A percentile compares a stretch with the other conserved stretches of the same genome.
Evolutionary conservation across 1,140 invertebrate genomes (phyloP).

Genomic region (Scylla paramamosain): DNA sequence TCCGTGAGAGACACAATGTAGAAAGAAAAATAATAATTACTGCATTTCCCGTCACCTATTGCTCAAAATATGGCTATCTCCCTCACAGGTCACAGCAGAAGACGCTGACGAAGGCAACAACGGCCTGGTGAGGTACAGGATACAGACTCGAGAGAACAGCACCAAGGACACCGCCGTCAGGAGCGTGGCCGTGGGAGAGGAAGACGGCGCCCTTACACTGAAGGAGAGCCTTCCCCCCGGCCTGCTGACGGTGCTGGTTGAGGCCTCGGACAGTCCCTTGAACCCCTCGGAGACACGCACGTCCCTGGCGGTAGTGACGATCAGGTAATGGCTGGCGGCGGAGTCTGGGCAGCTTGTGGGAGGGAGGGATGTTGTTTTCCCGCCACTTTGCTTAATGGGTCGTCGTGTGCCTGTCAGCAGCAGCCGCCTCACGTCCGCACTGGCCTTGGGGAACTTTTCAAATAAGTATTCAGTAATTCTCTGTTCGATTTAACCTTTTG

Average conservation of each 20-base stretch:
- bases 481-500: neutral
- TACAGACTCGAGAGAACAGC: conserved; percentile 79
- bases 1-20: too few relatives aligned
- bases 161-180: conserved; percentile 43
- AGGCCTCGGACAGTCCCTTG: conserved; percentile 88
- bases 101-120: conserved; percentile 94
- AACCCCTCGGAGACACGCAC: conserved; percentile 88
- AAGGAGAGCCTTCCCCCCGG: conserved; percentile 81
- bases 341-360: neutral
- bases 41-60: too few relatives aligned
- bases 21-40: too few relatives aligned
- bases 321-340: conserved; percentile 58
- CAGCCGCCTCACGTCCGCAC: conserved; percentile 63
- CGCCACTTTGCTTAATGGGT: conserved; percentile 10
- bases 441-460: neutral
- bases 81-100: conserved; percentile 88
- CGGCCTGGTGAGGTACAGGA: conserved; percentile 89
- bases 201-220: conserved; percentile 60
- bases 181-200: neutral
- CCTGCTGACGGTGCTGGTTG: conserved; percentile 89
- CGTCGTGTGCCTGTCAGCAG: neutral
- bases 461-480: neutral
- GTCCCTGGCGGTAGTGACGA: conserved; percentile 88
- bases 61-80: too few relatives aligned
- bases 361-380: neutral